Base-by-base conservation (phyloP, 2,113 vertebrate genomes). In the Syngnathus typhle region DNA sequence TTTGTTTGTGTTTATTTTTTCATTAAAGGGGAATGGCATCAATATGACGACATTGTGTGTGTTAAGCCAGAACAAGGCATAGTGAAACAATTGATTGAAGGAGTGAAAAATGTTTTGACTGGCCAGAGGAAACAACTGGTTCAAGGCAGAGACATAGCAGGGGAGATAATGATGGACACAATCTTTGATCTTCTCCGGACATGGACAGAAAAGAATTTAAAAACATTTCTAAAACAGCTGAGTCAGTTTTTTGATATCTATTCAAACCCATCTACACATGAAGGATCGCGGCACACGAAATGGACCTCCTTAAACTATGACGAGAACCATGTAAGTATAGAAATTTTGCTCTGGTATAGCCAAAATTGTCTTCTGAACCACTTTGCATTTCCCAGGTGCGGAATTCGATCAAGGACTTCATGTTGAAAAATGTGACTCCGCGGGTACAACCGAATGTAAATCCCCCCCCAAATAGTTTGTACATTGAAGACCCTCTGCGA, bases 31-130 rank as follows among this genome's bases (percentile, higher is more conserved):
- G 90, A 91, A 32, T 99, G 96, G 96, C 96, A 99, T 78, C 96
- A 99, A 19, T 99, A 98, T 0, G 96, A 99, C 16, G 96, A 98
- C 61, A 94, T 96, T 0, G 88, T 96, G 9, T 97, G 94, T 16
- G 72, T 1, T 0, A 41, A 21, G 51, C 69, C 88, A 0, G 19
- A 86, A 0, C 18, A 84, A 2, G 0, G 0, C 0, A 0, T 1
- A 0, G 0, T 85, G 0, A 46, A 72, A 44, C 71, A 61, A 0
- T 0, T 88, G 0, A 76, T 44, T 23, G 39, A 56, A 10, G 6
- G 18, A 36, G 6, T 58, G 12, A 5, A 16, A 36, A 58, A 15
- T 1, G 18, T 36, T 0, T 88, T 82, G 88, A 6, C 75, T 8
- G 74, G 88, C 0, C 77, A 68, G 0, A 79, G 3, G 44, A 89